Base-by-base conservation (phyloP, 2,797 vertebrate species). In the Sebastes vulpes region DNA sequence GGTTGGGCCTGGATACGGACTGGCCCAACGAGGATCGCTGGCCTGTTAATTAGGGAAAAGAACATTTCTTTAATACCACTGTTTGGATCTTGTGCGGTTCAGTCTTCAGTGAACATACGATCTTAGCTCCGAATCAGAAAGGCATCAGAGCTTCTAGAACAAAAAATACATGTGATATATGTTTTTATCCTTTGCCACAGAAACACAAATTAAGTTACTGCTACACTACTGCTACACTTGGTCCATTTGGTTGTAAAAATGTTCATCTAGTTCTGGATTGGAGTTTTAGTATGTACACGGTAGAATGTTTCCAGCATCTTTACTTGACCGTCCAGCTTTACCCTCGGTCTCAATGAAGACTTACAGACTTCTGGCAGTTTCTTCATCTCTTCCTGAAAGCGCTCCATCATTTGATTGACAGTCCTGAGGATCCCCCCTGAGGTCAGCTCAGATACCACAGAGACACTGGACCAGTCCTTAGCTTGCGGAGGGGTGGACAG, bases 321-420 rank as follows among this genome's bases (percentile, higher is more conserved):
- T 65, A 10, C 32, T 46, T 31, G 46, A 57, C 46, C 4, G 1
- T 58, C 14, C 18, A 12, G 29, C 3, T 57, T 57, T 4, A 14
- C 16, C 35, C 18, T 42, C 3, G 11, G 23, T 66, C n/a, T 20
- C n/a, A 52, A 14, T 58, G 3, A 61, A 38, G 42, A 89, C 94
- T 91, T 81, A 96, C 95, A 93, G 72, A 76, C 48, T 72, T 92
- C 88, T 0, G 92, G 86, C 7, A 96, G 88, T 69, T 74, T 94
- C 8, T 28, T 68, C 59, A 96, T 65, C 21, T 94, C 90, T 3
- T 94, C 91, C 73, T 93, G 82, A 58, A 94, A 56, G 18, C 38
- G 81, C 18, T 93, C 93, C 64, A 93, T 64, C 72, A 86, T 85
- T 18, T 92, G 82, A 81, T 59, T 93, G 80, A 95, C 58, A 14